Evolutionary conservation across 2,113 vertebrate genomes (phyloP).

Genomic region (Oenanthe melanoleuca): DNA sequence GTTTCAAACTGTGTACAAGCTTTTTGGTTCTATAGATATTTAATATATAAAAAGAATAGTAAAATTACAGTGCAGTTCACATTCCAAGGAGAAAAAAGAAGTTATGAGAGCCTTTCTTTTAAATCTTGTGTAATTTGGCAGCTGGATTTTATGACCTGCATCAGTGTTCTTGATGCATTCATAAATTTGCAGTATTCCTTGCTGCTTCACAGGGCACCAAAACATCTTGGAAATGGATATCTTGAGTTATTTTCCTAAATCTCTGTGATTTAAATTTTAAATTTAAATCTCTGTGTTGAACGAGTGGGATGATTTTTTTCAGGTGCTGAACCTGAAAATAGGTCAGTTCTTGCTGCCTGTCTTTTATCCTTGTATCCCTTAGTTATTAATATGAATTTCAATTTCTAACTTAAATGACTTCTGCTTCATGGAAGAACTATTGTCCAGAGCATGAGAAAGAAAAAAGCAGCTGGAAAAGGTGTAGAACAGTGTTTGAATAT

Average conservation of each 20-base stretch:
- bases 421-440: neutral
- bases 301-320: neutral
- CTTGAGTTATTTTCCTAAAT: neutral
- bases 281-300: neutral
- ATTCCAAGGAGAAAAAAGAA: neutral
- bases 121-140: neutral
- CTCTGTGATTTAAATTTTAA: neutral
- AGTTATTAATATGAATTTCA: neutral
- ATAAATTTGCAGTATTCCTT: neutral
- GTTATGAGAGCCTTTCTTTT: neutral
- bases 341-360: neutral
- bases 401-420: neutral
- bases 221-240: neutral
- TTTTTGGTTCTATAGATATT: neutral
- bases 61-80: neutral
- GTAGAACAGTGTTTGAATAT: neutral
- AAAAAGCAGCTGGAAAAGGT: neutral
- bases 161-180: neutral
- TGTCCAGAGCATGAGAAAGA: neutral
- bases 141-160: neutral
- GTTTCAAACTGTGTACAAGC: neutral
- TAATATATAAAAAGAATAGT: neutral
- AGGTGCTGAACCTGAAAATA: neutral
- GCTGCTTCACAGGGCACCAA: neutral
- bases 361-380: neutral